Base-by-base conservation (phyloP, 2,113 vertebrate species). In the Rousettus leschenaultii region DNA sequence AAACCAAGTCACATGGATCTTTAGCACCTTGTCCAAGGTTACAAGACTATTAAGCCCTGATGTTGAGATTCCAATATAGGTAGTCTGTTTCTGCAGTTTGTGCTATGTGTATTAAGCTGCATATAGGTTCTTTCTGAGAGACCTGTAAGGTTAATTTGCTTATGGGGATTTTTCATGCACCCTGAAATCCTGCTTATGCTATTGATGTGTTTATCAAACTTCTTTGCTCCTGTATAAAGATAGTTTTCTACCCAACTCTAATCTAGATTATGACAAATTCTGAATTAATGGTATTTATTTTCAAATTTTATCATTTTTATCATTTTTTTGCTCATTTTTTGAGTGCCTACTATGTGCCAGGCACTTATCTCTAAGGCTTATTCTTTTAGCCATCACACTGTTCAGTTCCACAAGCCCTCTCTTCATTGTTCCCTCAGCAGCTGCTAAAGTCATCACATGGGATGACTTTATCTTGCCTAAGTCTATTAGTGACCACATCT, bases 21-120 rank as follows among this genome's bases (percentile, higher is more conserved):
- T 88, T 70, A 63, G 48, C 45, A 84, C 38, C 21, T 94, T 96
- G 63, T 9, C 16, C 13, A 83, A 15, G 19, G 38, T 57, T 94
- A 63, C 19, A 53, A 78, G 57, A 30, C 51, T 94, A 68, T 74
- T 84, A 90, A 83, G 26, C 70, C 4, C 2, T 71, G 57, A 79
- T 88, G 9, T 89, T 92, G 30, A 65, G 48, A 83, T 96, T 89
- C 84, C 63, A 96, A 28, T 97, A 73, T 3, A 93, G 59, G 78
- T 7, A 66, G 26, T 48, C 30, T 80, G 11, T 89, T 88, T 88
- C 15, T 6, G 38, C 4, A 79, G 19, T 83, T 15, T 53, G 33
- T 71, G 24, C 9, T 90, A 65, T 24, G 48, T 77, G 12, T 77
- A 80, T 26, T 70, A 43, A 93, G 15, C 19, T 85, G 59, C n/a